Evolutionary conservation across 2,113 vertebrate species (phyloP), one percentile per base, ranked within the genome.

Genomic region (Neopipo cinnamomea): DNA sequence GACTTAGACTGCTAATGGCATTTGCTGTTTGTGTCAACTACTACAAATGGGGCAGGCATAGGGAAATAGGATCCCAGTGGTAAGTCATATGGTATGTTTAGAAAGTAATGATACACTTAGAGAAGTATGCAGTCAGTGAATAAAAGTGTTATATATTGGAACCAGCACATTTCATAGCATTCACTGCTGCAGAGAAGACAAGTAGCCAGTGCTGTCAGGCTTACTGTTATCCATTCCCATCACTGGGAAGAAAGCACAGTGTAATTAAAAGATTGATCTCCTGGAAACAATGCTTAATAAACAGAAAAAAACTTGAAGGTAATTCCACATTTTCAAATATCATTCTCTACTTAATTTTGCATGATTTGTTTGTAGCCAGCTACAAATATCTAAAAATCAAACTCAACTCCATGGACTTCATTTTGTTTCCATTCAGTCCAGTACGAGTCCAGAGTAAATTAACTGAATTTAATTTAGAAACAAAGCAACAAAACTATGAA

Each of bases 241-340:
- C 23, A 76, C 31, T 37, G 61, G 72, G 58, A 91, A 81, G 33
- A 89, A 91, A 87, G 28, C 9, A 89, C 52, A 78, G 22, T 28
- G 21, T 87, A 96, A 96, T 95, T 91, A 97, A 96, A 91, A 96
- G 86, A 96, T 68, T 96, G 84, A 96, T 96, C 90, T 96, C 81
- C 55, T 96, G 53, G 65, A 97, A 98, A 96, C n/a, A 96, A 83
- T 59, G 33, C 68, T 95, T 96, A 49, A 95, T 91, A 96, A 94
- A 63, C 49, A 93, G 13, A 61, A 59, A 89, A 82, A 83, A 62
- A 39, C 30, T 24, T 63, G 39, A 79, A 88, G 84, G 46, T 70
- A 94, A 85, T 93, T 91, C 70, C 84, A 65, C 11, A 78, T 94
- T 96, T 97, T 96, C 87, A 97, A 95, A 92, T 77, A 93, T 18